These are phyloP conservation scores for Rhea americana DNA, from an alignment of 2,113 vertebrate species.

Conservation along the genomic window DNA sequence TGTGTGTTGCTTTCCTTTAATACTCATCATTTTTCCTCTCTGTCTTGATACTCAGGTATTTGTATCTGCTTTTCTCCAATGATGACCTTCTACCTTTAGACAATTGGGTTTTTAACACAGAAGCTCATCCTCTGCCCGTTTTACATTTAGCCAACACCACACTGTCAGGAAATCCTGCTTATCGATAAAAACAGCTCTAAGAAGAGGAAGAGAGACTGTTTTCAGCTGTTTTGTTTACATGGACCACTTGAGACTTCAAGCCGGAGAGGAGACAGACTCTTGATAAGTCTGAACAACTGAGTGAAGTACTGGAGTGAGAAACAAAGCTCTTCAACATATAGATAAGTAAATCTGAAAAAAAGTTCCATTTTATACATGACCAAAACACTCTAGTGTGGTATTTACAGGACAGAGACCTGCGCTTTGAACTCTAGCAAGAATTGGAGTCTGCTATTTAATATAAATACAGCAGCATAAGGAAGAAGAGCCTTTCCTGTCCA, in stretches of 20 bases:
- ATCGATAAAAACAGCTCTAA: conserved; percentile 80
- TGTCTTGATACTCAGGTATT: conserved; percentile 82
- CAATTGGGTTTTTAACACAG: conserved; percentile 98
- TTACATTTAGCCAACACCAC: conserved; percentile 94
- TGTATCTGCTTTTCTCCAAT: conserved; percentile 96
- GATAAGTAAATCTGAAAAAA: conserved; percentile 71
- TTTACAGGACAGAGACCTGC: conserved; percentile 56
- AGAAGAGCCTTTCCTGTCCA: conserved; percentile 20
- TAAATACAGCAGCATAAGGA: conserved; percentile 6
- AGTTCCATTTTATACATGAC: conserved; percentile 82
- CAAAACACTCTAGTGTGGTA: conserved; percentile 70
- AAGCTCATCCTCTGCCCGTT: conserved; percentile 95
- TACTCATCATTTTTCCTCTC: not conserved
- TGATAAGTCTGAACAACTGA: conserved; percentile 57
- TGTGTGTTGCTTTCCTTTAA: not conserved
- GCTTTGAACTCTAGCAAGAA: conserved; percentile 59
- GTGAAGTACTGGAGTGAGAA: conserved; percentile 46
- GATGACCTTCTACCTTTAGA: conserved; percentile 96
- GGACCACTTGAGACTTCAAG: conserved; percentile 75
- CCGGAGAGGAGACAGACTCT: conserved; percentile 63
- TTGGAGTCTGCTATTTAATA: conserved; percentile 8
- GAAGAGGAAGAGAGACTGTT: conserved; percentile 69
- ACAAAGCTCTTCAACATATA: conserved; percentile 67
- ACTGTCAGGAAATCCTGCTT: conserved; percentile 89
- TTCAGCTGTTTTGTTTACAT: conserved; percentile 83